phyloP scores from a whole-genome alignment of 2,888 invertebrate genomes.

The Drosophila buzzatii region DNA sequence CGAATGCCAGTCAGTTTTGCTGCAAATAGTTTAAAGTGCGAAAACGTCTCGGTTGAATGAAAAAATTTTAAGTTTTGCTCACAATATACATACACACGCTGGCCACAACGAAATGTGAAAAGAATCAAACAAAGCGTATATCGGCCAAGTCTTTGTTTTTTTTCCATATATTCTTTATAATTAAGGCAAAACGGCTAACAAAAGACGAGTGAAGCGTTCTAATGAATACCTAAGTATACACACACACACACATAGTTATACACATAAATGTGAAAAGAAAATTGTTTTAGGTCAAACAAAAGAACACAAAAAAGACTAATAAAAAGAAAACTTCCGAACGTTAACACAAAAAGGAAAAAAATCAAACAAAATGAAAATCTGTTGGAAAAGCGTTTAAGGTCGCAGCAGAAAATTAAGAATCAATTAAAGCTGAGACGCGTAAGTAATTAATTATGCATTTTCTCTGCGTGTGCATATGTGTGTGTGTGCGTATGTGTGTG shows the following conservation, averaged over 20 bases:
- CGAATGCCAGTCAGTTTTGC: slow-evolving; percentile 8
- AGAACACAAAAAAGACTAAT: slow-evolving; percentile 23
- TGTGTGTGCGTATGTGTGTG: slow-evolving; percentile 1
- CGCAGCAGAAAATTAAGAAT: slow-evolving; percentile 26
- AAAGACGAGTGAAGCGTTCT: slow-evolving; percentile 39
- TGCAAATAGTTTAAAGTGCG: slow-evolving; percentile 61
- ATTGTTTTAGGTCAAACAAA: slow-evolving; percentile 76
- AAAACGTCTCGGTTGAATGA: slow-evolving; percentile 43
- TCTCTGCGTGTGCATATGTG: slow-evolving; percentile 3
- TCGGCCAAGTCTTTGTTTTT: slow-evolving; percentile 18
- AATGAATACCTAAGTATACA: slow-evolving; percentile 59
- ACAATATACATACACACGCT: slow-evolving; percentile 32
- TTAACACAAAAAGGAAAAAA: slow-evolving; percentile 8
- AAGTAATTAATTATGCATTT: slow-evolving; percentile 51
- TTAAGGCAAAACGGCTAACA: slow-evolving; percentile 36
- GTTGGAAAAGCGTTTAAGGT: slow-evolving; percentile 31
- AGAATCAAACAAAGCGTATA: slow-evolving; percentile 32
- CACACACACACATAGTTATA: slow-evolving; percentile 31
- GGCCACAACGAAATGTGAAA: slow-evolving; percentile 16
- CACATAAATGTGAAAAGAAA: slow-evolving; percentile 43
- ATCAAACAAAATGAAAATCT: slow-evolving; percentile 35
- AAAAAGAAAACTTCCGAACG: slow-evolving; percentile 6
- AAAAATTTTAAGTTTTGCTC: slow-evolving; percentile 40
- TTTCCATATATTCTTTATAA: slow-evolving; percentile 13
- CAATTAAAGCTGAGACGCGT: slow-evolving; percentile 38